Base-by-base conservation (phyloP, 2,797 vertebrate genomes). In the Poeciliopsis gracilis region DNA sequence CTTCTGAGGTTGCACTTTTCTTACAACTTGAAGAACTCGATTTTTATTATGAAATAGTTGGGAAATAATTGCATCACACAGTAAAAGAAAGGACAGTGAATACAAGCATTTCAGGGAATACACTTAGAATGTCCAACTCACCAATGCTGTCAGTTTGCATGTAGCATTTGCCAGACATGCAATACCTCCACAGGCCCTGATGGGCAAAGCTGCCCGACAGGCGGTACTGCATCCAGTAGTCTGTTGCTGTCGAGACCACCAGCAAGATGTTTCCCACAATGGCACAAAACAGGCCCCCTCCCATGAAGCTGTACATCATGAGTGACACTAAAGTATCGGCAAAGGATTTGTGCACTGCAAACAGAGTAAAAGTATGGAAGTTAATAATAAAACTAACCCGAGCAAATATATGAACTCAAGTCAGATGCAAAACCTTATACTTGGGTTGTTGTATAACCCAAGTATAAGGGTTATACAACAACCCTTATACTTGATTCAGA, bases 181-280 rank as follows among this genome's bases (percentile, higher is more conserved):
- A 98, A 83, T 97, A 97, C 53, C 96, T 94, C 97, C 97, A 98
- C 72, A 97, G 94, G 36, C 97, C 97, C 92, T 97, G 97, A 84
- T 97, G 97, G 67, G 97, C 96, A 0, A 97, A 96, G 83, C 95
- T 94, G 61, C 97, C 96, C 0, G 97, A 97, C 71, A 97, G 90
- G 69, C 96, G 96, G 87, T 97, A 97, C 91, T 97, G 97, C 97
- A 97, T 97, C 97, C 97, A 98, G 93, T 97, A 97, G 91, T 97
- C 97, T 0, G 97, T 98, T 0, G 96, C 97, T 0, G 97, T 97
- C 85, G 97, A 97, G 78, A 97, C 97, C 92, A 96, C 95, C 90
- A 98, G 84, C 51, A 98, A 95, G 88, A 97, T 96, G 91, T 97
- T 97, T 38, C 96, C 97, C 90, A 97, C 96, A 16, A 97, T 95